Conservation (phyloP, 2,113 vertebrate genomes). For the Haemorhous mexicanus region DNA sequence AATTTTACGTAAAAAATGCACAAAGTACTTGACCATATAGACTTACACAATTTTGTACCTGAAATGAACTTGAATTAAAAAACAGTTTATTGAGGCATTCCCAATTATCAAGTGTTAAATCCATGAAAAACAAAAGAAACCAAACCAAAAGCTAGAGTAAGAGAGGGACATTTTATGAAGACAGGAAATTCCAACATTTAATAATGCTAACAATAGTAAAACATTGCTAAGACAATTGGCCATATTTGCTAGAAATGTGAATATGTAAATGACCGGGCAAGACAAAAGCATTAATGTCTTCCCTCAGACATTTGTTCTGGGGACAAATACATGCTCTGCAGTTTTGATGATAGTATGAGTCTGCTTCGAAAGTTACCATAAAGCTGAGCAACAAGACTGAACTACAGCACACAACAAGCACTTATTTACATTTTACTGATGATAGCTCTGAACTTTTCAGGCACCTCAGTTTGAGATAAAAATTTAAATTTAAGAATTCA, state of each 20-base stretch:
- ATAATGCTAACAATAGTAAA: neutral
- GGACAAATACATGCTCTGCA: neutral
- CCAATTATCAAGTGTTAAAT: neutral
- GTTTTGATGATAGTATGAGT: neutral
- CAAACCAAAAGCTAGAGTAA: neutral
- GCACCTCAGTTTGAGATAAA: neutral
- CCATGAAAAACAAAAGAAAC: neutral
- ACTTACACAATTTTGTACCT: neutral
- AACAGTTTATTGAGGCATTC: neutral
- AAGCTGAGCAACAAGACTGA: neutral
- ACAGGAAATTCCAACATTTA: neutral
- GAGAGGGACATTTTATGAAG: neutral
- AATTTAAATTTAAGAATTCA: neutral
- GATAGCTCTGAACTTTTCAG: neutral
- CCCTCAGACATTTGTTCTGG: neutral
- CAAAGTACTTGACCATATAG: neutral
- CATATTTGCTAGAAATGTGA: neutral
- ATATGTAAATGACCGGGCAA: neutral
- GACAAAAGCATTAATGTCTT: neutral
- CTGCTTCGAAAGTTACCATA: neutral
- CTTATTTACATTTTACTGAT: neutral
- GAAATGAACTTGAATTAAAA: neutral
- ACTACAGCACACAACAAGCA: neutral
- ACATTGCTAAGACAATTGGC: neutral
- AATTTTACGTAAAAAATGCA: neutral